Evolutionary conservation across 2,113 vertebrate species (phyloP).

Genomic region (Oncorhynchus kisutch): DNA sequence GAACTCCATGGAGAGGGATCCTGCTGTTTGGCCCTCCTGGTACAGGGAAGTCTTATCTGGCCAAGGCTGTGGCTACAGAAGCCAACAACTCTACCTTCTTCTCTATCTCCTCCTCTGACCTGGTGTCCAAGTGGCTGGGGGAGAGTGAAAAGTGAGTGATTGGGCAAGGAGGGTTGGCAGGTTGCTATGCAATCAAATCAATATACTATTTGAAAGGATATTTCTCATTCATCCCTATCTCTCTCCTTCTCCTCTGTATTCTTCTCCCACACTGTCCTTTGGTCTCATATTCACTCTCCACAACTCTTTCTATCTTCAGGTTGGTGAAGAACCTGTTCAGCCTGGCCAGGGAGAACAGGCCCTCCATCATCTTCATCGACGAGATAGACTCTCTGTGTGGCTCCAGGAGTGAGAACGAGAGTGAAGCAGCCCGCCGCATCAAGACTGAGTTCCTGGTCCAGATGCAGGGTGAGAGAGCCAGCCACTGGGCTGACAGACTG

Average conservation of each 20-base stretch:
- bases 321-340: slow-evolving; percentile 90
- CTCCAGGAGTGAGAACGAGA: slow-evolving; percentile 92
- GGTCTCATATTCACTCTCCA: no score
- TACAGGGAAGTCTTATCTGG: slow-evolving; percentile 96
- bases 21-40: slow-evolving; percentile 97
- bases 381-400: slow-evolving; percentile 93
- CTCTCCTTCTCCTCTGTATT: background rate
- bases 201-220: no score
- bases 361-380: slow-evolving; percentile 96
- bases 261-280: slow-evolving; percentile 1
- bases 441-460: slow-evolving; percentile 95
- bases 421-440: slow-evolving; percentile 89
- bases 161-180: background rate
- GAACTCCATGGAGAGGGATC: slow-evolving; percentile 96
- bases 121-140: slow-evolving; percentile 98
- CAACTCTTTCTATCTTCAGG: slow-evolving; percentile 58
- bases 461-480: slow-evolving; percentile 92
- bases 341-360: slow-evolving; percentile 87
- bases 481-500: slow-evolving; percentile 52
- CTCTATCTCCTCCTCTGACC: slow-evolving; percentile 93
- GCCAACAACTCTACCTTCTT: slow-evolving; percentile 99
- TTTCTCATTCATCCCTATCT: background rate
- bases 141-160: slow-evolving; percentile 96
- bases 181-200: no score
- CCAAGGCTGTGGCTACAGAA: slow-evolving; percentile 97